Base-by-base conservation (phyloP, 2,888 invertebrate species). In the Coremacera marginata region DNA sequence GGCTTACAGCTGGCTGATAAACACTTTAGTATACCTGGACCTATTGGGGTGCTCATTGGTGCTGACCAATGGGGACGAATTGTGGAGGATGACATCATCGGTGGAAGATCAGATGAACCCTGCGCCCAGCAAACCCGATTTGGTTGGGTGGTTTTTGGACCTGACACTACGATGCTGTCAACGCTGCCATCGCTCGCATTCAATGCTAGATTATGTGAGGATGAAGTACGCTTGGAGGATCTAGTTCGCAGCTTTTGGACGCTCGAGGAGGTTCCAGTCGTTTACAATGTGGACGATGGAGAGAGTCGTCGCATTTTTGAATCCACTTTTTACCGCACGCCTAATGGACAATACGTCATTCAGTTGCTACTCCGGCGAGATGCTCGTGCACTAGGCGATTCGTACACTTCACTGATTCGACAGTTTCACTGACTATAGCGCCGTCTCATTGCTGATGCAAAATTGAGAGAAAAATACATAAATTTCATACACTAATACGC, bases 401-500 rank as follows among this genome's bases (percentile, higher is more conserved):
- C 76, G 0, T 73, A 76, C 49, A 3, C 7, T 2, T 19, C 22
- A 5, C 70, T 52, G n/a, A 57, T 60, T 22, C 55, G 63, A 51
- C 68, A 68, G 14, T 72, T 78, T 3, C 25, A 62, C 14, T 25
- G 52, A 5, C 57, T 78, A 22, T 71, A 77, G 51, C 71, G 74
- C 8, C 76, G 75, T 8, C 19, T 77, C 19, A 37, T 62, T 16
- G 22, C 34, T n/a, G 55, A 75, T 2, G 11, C 19, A 11, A 65
- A n/a, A n/a, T n/a, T n/a, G n/a, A n/a, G n/a, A n/a, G n/a, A n/a
- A n/a, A n/a, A n/a, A n/a, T n/a, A n/a, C 65, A 11, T 22, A n/a
- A n/a, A n/a, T n/a, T n/a, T n/a, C n/a, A n/a, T 77, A 22, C 57
- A 70, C 22, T 76, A 78, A 67, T 77, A 76, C 51, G 19, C 8